phyloP scores from a whole-genome alignment of 2,797 vertebrate species.

The Galagoides demidoff region DNA sequence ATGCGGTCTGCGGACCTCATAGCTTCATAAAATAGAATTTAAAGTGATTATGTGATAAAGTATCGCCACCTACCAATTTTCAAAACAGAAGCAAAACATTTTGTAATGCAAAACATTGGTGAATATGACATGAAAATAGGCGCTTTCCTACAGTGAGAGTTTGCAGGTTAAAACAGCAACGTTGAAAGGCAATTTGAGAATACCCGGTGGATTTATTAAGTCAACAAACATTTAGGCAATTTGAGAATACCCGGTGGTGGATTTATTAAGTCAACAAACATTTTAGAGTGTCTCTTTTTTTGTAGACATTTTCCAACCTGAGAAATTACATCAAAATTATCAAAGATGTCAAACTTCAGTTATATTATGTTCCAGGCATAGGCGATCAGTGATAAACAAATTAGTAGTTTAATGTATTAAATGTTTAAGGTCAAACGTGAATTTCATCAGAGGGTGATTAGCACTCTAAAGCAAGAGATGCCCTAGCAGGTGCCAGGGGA shows the following conservation, averaged over 20 bases:
- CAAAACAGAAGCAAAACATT: not conserved
- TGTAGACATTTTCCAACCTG: not conserved
- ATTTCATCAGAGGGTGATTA: not conserved
- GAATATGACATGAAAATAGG: not conserved
- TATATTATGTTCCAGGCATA: not conserved
- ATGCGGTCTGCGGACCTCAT: not conserved
- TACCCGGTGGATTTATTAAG: not conserved
- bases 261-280: not conserved
- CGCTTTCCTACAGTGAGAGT: not conserved
- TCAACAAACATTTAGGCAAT: too few species aligned
- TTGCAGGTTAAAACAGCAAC: not conserved
- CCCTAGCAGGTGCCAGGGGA: fast-evolving
- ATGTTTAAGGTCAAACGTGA: not conserved
- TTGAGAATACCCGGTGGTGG: not conserved
- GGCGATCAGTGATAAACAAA: not conserved
- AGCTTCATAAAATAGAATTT: not conserved
- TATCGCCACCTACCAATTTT: not conserved
- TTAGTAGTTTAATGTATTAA: not conserved
- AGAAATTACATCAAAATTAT: not conserved
- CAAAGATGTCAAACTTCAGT: not conserved
- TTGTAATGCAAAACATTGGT: not conserved
- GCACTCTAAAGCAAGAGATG: not conserved
- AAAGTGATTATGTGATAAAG: not conserved
- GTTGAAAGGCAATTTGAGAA: not conserved
- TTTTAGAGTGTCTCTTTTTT: not conserved